Percentiles rank a stretch among this genome's conserved stretches.
Conservation (phyloP, 1,140 invertebrate genomes). For the Trichomalopsis sarcophagae region DNA sequence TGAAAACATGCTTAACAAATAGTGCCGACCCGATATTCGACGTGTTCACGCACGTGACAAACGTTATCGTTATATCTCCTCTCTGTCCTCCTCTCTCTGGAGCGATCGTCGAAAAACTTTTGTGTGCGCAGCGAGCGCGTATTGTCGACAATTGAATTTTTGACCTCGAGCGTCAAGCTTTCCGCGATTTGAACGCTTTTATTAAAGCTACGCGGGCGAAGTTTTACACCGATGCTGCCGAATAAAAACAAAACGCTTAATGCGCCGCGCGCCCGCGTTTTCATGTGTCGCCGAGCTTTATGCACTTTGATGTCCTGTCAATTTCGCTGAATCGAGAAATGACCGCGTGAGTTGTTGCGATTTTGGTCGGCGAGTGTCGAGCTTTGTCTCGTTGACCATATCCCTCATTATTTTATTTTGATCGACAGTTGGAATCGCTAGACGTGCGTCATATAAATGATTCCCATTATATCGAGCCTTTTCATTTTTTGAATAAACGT, state of each 20-base stretch:
- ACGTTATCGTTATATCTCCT: background rate
- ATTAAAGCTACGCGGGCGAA: background rate
- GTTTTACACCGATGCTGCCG: background rate
- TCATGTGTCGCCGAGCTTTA: background rate
- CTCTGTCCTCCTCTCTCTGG: background rate
- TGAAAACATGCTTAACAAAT: constrained; percentile 34
- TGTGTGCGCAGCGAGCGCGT: background rate
- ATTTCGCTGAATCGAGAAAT: constrained; percentile 18
- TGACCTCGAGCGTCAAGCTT: background rate
- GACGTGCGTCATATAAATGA: background rate
- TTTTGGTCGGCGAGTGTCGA: background rate
- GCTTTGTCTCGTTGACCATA: no score
- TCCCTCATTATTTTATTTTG: no score
- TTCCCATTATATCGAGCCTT: background rate
- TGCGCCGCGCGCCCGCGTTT: background rate
- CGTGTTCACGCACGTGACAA: background rate
- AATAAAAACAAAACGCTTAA: constrained; percentile 26
- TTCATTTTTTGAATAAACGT: background rate
- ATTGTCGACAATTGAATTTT: background rate
- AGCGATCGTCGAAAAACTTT: background rate
- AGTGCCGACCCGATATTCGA: background rate
- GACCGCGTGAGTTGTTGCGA: constrained; percentile 1
- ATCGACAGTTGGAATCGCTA: background rate
- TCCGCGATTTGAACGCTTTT: constrained; percentile 14
- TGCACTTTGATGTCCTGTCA: constrained; percentile 42